Evolutionary conservation across 2,797 vertebrate genomes (phyloP).

Genomic region (Channa striata): DNA sequence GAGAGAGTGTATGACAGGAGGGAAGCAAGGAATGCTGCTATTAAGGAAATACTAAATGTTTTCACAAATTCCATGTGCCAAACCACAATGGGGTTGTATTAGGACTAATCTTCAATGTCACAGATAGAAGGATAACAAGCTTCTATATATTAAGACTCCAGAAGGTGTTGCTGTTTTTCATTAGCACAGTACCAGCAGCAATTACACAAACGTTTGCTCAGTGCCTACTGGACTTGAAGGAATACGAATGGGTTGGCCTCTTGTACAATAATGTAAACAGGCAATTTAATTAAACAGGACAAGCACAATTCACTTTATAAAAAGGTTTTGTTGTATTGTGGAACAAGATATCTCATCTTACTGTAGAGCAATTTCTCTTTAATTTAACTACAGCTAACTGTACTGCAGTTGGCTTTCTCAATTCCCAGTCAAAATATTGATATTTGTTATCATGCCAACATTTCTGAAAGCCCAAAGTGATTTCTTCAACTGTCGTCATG

Average conservation of each 20-base stretch:
- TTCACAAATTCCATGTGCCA: constrained; percentile 36
- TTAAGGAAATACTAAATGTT: constrained; percentile 43
- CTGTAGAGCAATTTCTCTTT: not conserved
- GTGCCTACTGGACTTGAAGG: not conserved
- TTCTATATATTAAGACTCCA: constrained; percentile 33
- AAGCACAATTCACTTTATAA: not conserved
- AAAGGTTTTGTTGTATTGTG: constrained; percentile 1
- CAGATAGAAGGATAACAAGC: constrained; percentile 44
- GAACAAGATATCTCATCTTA: not conserved
- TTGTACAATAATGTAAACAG: constrained; percentile 21
- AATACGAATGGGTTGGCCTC: constrained; percentile 29
- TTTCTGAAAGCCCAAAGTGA: not conserved
- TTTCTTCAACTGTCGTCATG: not conserved
- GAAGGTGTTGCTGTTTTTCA: constrained; percentile 36
- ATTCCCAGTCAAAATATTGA: not conserved
- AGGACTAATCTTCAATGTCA: constrained; percentile 31
- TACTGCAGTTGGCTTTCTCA: not conserved
- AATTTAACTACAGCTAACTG: not conserved
- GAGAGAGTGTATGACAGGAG: not conserved
- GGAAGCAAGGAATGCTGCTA: constrained; percentile 23
- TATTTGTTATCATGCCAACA: not conserved
- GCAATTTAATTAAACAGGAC: constrained; percentile 22
- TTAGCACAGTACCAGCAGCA: constrained; percentile 29
- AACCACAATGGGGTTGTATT: constrained; percentile 33
- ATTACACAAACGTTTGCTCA: constrained; percentile 41